Evolutionary conservation across 1,140 invertebrate species (phyloP).

Genomic region (Drosophila sp.): DNA sequence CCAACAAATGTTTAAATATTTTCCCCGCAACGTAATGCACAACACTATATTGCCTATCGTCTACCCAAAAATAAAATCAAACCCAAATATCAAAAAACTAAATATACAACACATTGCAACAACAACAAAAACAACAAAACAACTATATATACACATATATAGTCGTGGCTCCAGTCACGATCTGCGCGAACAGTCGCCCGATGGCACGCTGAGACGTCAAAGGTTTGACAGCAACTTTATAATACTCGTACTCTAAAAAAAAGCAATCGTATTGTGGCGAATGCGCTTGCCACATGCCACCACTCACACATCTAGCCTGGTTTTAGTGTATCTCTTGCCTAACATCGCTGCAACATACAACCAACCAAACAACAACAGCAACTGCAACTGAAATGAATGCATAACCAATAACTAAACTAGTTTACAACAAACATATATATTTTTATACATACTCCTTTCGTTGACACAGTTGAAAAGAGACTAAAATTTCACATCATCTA

Average conservation of each 20-base stretch:
- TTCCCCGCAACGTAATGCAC: constrained; percentile 73
- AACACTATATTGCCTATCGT: constrained; percentile 67
- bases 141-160: constrained; percentile 25
- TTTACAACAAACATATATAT: background rate
- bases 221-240: constrained; percentile 86
- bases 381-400: background rate
- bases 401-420: constrained; percentile 2
- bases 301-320: constrained; percentile 34
- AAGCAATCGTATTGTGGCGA: constrained; percentile 57
- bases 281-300: constrained; percentile 57
- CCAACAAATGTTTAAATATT: constrained; percentile 52
- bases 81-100: constrained; percentile 31
- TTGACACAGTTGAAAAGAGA: too few relatives aligned
- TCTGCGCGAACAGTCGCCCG: constrained; percentile 88
- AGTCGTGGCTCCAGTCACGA: constrained; percentile 89
- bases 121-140: constrained; percentile 55
- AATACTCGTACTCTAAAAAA: constrained; percentile 71
- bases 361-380: constrained; percentile 6
- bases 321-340: constrained; percentile 43
- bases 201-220: constrained; percentile 88
- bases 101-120: constrained; percentile 45
- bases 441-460: background rate
- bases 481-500: too few relatives aligned
- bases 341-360: constrained; percentile 41
- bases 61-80: constrained; percentile 43